Evolutionary conservation across 92 coral and sea anemone species (phyloP).

Genomic region (Zoanthus sansibaricus): DNA sequence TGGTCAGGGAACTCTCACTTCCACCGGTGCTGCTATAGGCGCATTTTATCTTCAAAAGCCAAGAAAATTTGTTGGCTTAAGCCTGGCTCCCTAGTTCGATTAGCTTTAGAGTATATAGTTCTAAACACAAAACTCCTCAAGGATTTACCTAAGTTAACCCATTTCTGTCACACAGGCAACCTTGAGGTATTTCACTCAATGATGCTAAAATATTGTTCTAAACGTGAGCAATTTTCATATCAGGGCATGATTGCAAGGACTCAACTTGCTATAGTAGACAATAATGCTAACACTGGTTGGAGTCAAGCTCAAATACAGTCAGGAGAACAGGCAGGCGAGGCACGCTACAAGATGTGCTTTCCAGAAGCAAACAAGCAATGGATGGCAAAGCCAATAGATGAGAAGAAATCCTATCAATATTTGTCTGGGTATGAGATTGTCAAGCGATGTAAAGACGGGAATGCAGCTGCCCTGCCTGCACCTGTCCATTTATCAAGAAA

Average conservation of each 20-base stretch:
- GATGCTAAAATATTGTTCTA: background rate
- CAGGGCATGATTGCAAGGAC: background rate
- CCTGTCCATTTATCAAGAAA: background rate
- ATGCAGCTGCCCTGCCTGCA: conserved; percentile 4
- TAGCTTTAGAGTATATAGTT: background rate
- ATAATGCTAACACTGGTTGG: background rate
- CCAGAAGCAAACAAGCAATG: conserved; percentile 19
- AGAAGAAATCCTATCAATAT: background rate
- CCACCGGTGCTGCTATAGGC: conserved; percentile 5
- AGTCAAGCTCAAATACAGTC: conserved; percentile 1
- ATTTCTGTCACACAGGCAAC: background rate
- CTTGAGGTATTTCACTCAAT: background rate
- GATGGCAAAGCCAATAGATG: conserved; percentile 4
- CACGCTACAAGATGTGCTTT: conserved; percentile 39
- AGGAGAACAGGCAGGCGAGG: conserved; percentile 29
- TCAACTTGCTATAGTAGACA: background rate
- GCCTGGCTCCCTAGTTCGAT: conserved; percentile 2
- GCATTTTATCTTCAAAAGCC: background rate
- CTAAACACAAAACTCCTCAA: background rate
- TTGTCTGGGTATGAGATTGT: background rate
- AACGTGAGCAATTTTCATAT: background rate
- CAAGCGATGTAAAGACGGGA: background rate
- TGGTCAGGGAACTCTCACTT: background rate
- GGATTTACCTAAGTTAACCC: background rate
- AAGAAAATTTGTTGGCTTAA: background rate